phyloP scores from a whole-genome alignment of 2,113 vertebrate species.

The Laticauda laticaudata region DNA sequence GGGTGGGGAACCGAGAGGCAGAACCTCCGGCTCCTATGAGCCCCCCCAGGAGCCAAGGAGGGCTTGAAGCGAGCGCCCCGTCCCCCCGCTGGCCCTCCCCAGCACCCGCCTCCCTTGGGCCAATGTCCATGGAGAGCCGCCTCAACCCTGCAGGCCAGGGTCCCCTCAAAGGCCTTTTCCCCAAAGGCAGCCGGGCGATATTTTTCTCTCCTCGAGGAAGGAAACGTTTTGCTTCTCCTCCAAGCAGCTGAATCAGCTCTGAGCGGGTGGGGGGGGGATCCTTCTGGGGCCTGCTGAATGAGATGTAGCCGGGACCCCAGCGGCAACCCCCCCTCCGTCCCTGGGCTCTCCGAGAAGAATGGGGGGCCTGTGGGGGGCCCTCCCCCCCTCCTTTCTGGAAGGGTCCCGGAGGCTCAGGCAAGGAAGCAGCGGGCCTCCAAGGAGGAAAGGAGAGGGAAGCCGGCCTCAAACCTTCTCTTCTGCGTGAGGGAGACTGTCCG shows the following conservation, averaged over 20 bases:
- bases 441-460: too few relatives aligned
- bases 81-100: background rate
- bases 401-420: too few relatives aligned
- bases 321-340: background rate
- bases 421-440: too few relatives aligned
- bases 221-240: background rate
- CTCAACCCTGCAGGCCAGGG: too few relatives aligned
- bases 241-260: background rate
- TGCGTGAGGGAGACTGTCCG: background rate
- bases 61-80: background rate
- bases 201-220: too few relatives aligned
- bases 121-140: too few relatives aligned
- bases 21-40: background rate
- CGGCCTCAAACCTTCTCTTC: background rate
- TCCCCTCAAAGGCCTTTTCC: too few relatives aligned
- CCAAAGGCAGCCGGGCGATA: too few relatives aligned
- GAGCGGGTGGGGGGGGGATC: background rate
- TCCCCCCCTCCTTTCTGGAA: background rate
- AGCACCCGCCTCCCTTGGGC: background rate
- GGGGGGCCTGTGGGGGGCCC: background rate
- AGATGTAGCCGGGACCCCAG: background rate
- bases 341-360: background rate
- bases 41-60: background rate
- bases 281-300: background rate
- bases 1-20: too few relatives aligned